Base-by-base conservation (phyloP, 2,797 vertebrate genomes). In the Vespertilio murinus region DNA sequence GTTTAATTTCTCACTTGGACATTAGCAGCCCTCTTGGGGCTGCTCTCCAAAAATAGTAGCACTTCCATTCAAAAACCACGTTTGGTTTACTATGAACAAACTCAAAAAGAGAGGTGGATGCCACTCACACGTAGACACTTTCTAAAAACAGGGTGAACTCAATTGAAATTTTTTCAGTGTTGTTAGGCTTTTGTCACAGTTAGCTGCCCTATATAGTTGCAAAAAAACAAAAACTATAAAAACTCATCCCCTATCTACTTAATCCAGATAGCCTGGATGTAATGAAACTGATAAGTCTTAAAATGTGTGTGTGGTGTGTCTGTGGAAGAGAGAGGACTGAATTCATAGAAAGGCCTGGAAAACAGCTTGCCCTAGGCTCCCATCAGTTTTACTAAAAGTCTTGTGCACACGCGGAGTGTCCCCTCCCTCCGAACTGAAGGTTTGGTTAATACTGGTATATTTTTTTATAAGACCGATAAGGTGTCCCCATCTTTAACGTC, bases 401-500 rank as follows among this genome's bases (percentile, higher is more conserved):
- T 94, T 4, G 28, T 97, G 97, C 97, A 97, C 98, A 92, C 97
- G 97, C 98, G 93, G 98, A 97, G 97, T 98, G 96, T n/a, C n/a
- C 98, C 97, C 98, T 98, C n/a, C n/a, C 93, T 88, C 97, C 96
- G 96, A 97, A 95, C 96, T 65, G 97, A 98, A 98, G 95, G 96
- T 98, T 98, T 97, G 96, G 97, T 98, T 98, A 97, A 98, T 98
- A 98, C 93, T 97, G 97, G 97, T 98, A 98, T 98, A 98, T 98
- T 98, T 98, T 98, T 98, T 98, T 98, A 98, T 98, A 98, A 98
- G 97, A 98, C 94, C 97, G 80, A 98, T 98, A 97, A 95, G 98
- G 95, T 89, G 97, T 97, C 97, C 96, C 98, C 98, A 97, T 97
- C 95, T 97, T 96, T 97, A 97, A 97, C 94, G 96, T 95, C 89